phyloP scores from a whole-genome alignment of 2,797 vertebrate genomes.

The Apodemus agrarius region DNA sequence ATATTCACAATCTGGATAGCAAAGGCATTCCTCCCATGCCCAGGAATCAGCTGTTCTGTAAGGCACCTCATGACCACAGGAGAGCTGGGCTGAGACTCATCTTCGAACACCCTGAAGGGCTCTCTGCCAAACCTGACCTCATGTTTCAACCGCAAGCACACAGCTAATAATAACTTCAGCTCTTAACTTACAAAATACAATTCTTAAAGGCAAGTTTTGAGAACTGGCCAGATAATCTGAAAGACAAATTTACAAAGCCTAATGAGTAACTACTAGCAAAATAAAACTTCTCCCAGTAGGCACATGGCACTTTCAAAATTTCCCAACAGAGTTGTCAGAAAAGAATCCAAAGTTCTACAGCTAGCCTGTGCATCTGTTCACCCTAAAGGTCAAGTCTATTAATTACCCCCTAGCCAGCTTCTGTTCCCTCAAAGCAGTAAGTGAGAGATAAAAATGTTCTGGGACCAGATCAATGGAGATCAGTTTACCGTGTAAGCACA shows the following conservation, averaged over 20 bases:
- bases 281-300: slow-evolving; percentile 46
- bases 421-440: slow-evolving; percentile 48
- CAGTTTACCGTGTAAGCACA: neutral
- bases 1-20: neutral
- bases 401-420: slow-evolving; percentile 65
- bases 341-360: slow-evolving; percentile 34
- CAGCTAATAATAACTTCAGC: slow-evolving; percentile 87
- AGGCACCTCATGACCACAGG: slow-evolving; percentile 19
- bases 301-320: slow-evolving; percentile 24
- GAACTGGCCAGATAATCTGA: slow-evolving; percentile 75
- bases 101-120: slow-evolving; percentile 76
- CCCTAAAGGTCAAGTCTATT: slow-evolving; percentile 58
- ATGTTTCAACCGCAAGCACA: slow-evolving; percentile 85
- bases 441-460: slow-evolving; percentile 40
- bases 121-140: slow-evolving; percentile 86
- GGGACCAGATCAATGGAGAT: slow-evolving; percentile 55
- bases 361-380: slow-evolving; percentile 41
- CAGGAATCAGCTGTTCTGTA: slow-evolving; percentile 41
- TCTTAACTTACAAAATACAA: slow-evolving; percentile 85
- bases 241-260: slow-evolving; percentile 72
- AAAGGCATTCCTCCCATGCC: neutral
- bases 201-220: slow-evolving; percentile 83
- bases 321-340: slow-evolving; percentile 54
- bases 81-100: slow-evolving; percentile 75
- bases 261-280: slow-evolving; percentile 77